Conservation (phyloP, 2,113 vertebrate genomes). For the Archocentrus centrarchus region DNA sequence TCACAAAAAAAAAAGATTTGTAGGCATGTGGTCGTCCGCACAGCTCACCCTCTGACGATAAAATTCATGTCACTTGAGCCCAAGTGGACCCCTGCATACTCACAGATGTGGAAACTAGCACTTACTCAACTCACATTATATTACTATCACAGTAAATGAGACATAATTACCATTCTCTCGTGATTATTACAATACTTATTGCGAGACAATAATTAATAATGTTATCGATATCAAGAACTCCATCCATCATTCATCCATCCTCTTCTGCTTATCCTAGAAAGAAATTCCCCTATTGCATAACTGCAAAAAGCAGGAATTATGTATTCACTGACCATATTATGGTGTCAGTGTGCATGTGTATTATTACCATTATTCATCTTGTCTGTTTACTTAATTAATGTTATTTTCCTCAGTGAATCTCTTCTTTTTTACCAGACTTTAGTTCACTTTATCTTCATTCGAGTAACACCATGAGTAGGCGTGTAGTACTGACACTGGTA, state of each 20-base stretch:
- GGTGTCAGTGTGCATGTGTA: not conserved
- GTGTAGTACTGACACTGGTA: not conserved
- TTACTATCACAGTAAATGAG: not conserved
- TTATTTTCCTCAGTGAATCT: not conserved
- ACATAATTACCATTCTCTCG: not conserved
- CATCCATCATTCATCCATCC: too few species aligned
- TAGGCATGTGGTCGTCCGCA: not conserved
- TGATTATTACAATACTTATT: not conserved
- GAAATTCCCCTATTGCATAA: not conserved
- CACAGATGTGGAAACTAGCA: not conserved
- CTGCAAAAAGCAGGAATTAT: not conserved
- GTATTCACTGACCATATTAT: not conserved
- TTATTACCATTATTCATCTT: not conserved
- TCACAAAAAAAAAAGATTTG: not conserved
- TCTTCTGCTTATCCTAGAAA: not conserved
- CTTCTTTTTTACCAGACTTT: not conserved
- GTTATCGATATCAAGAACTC: not conserved
- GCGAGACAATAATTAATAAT: not conserved
- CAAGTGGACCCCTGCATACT: not conserved
- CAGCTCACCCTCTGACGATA: too few species aligned
- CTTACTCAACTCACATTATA: not conserved
- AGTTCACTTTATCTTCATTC: slow-evolving; percentile 2
- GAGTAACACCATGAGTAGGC: not conserved
- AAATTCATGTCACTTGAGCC: too few species aligned
- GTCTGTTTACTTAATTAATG: not conserved